Evolutionary conservation across 2,113 vertebrate genomes (phyloP).

Genomic region (Myotis brandtii): DNA sequence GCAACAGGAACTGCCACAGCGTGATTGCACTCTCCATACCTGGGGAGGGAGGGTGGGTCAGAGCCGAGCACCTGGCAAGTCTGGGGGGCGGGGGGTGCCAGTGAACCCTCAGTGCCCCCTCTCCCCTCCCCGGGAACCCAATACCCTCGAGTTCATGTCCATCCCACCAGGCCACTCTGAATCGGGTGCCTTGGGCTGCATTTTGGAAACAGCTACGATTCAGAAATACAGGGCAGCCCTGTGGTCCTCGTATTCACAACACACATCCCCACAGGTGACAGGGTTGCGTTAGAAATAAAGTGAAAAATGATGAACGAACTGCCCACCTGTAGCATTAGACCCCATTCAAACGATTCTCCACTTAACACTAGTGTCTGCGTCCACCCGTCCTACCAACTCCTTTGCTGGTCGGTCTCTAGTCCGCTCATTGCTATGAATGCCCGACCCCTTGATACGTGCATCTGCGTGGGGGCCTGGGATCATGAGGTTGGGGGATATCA

Average conservation of each 20-base stretch:
- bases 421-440: background rate
- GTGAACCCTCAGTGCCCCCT: rapidly evolving
- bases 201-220: background rate
- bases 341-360: rapidly evolving
- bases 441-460: rapidly evolving
- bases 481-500: rapidly evolving
- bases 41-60: constrained; percentile 79
- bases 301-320: rapidly evolving
- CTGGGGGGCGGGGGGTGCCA: rapidly evolving
- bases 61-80: rapidly evolving
- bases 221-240: background rate
- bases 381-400: background rate
- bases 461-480: rapidly evolving
- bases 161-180: background rate
- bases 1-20: constrained; percentile 99
- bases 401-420: background rate
- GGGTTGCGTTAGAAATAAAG: rapidly evolving
- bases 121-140: rapidly evolving
- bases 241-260: rapidly evolving
- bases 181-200: background rate
- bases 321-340: background rate
- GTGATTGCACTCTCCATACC: constrained; percentile 99
- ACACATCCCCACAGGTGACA: rapidly evolving
- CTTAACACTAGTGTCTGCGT: background rate
- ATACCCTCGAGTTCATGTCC: rapidly evolving